Evolutionary conservation across 2,113 vertebrate species (phyloP), one percentile per base, ranked within the genome.

Genomic region (Beaufortia kweichowensis): DNA sequence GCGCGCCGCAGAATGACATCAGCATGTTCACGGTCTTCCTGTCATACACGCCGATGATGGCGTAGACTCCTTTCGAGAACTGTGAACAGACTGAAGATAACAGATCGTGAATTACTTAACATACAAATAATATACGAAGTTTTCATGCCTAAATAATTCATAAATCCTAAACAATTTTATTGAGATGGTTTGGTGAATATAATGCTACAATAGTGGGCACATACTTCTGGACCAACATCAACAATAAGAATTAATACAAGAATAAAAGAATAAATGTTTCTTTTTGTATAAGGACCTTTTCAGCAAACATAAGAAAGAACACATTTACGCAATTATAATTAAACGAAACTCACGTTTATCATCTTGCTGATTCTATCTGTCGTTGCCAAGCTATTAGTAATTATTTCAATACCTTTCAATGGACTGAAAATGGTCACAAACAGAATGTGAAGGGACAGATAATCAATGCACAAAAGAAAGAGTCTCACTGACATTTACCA

Each of bases 11-110:
- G 90, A 99, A 99, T 29, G 97, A 99, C 2, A 96, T 98, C 68
- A 99, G 94, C 95, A 98, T 98, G 93, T 98, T 99, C 81, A 99
- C 97, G 0, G 97, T 98, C 85, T 95, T 95, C 79, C 95, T 91
- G 90, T 99, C 97, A 0, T 99, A 98, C 83, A 99, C 94, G 3
- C 97, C 97, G n/a, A 99, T 98, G 91, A 99, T 99, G 91, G 97
- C 96, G 0, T 99, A 99, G 82, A 99, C 97, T 3, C 97, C 97
- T 89, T 98, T 97, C 83, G 96, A 96, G 90, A 99, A 99, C 94
- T 98, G 97, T 0, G 97, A 98, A 85, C 96, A 98, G 90, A 98
- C 96, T 99, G 88, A 33, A 5, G 14, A 55, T 17, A 76, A 74
- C 8, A 62, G 29, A 75, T 66, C 1, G 69, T 60, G 17, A 35